Evolutionary conservation across 2,797 vertebrate genomes (phyloP).

Genomic region (Megaceryle alcyon): DNA sequence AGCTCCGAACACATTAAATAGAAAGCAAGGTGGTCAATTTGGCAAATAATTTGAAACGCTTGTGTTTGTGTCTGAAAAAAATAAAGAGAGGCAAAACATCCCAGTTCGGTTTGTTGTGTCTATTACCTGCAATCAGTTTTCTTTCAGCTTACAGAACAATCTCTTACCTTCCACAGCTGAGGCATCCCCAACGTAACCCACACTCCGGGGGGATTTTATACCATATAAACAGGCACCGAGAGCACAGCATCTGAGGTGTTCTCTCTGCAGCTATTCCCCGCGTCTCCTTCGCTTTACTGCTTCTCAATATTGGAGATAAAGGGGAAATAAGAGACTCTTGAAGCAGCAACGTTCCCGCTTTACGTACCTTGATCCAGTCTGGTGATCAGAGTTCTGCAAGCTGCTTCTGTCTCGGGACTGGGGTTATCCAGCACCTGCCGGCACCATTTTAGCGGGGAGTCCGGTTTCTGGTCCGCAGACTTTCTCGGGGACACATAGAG

Average conservation of each 20-base stretch:
- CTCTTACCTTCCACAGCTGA: not conserved
- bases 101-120: not conserved
- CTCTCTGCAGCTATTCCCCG: not conserved
- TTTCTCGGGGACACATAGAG: conserved; percentile 89
- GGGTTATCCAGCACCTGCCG: conserved; percentile 89
- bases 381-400: conserved; percentile 87
- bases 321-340: not conserved
- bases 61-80: not conserved
- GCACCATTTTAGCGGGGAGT: conserved; percentile 90
- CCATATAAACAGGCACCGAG: not conserved
- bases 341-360: not conserved
- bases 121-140: not conserved
- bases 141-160: not conserved
- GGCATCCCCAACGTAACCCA: rapidly evolving
- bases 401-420: conserved; percentile 90
- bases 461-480: conserved; percentile 74
- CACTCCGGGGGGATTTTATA: not conserved
- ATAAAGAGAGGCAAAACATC: not conserved
- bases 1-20: not conserved
- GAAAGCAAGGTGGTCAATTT: not conserved
- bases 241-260: rapidly evolving
- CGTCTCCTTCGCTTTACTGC: not conserved
- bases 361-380: conserved; percentile 89
- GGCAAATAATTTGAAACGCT: not conserved
- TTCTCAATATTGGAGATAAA: rapidly evolving